Conservation (phyloP, 2,797 vertebrate genomes). For the Gadopsis marmoratus region DNA sequence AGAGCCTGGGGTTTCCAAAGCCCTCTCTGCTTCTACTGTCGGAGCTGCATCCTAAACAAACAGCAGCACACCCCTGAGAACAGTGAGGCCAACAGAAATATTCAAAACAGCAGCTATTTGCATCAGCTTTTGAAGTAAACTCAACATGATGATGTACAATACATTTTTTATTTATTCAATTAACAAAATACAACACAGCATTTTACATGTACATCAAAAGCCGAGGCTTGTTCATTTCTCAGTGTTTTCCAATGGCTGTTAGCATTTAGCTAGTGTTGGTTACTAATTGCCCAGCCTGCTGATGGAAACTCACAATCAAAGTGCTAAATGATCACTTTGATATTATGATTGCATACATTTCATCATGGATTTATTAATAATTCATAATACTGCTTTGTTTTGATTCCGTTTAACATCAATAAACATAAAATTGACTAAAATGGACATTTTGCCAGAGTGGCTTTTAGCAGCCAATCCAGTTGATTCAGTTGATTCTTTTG, state of each 20-base stretch:
- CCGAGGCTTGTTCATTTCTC: background rate
- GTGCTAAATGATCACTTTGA: conserved; percentile 20
- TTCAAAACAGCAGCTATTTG: conserved; percentile 55
- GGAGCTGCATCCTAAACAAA: conserved; percentile 64
- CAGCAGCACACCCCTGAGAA: conserved; percentile 30
- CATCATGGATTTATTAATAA: conserved; percentile 27
- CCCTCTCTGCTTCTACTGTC: conserved; percentile 46
- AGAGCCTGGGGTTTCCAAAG: conserved; percentile 68
- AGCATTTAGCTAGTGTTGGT: background rate
- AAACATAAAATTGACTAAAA: conserved; percentile 23
- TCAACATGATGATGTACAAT: conserved; percentile 21
- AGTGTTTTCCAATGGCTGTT: background rate
- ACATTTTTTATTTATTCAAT: conserved; percentile 28
- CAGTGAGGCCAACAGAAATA: conserved; percentile 43
- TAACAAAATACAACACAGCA: conserved; percentile 17
- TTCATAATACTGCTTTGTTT: conserved; percentile 26
- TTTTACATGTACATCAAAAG: conserved; percentile 38
- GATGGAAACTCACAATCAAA: conserved; percentile 46
- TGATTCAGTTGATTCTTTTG: background rate
- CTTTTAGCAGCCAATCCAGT: background rate
- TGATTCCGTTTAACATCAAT: conserved; percentile 34
- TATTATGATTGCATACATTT: conserved; percentile 24
- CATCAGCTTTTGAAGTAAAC: conserved; percentile 51
- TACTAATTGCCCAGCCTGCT: conserved; percentile 18
- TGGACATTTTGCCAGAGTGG: conserved; percentile 19